Base-by-base conservation (phyloP, 1,140 invertebrate species). In the Caenorhabditis latens region DNA sequence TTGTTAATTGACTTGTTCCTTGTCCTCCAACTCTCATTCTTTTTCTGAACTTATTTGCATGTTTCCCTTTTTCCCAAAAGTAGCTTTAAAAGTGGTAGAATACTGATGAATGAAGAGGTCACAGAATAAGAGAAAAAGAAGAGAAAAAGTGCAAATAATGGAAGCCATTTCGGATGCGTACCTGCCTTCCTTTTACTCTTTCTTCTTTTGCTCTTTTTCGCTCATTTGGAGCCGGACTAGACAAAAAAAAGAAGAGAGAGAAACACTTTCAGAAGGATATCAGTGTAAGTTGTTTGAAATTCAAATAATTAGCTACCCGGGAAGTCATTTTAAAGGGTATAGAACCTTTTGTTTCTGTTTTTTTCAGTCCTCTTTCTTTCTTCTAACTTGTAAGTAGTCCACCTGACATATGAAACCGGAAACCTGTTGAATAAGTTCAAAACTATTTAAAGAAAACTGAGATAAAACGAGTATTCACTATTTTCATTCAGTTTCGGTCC, bases 131-230 rank as follows among this genome's bases (percentile, higher is more conserved):
- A 71, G 42, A 71, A 71, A 46, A 46, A 21, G 43, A 48, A 32
- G 32, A 16, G 42, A 42, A 71, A 71, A 71, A 46, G 67, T 71
- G 67, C 67, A 71, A 71, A 71, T 71, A 71, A 71, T 71, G 67
- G 67, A 71, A 46, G 67, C 2, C 67, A 71, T 71, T 71, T 21
- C 24, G 19, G 67, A 71, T 71, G 67, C 67, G 8, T 71, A 71
- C 67, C 67, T 71, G 43, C 42, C 13, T 24, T 21, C 19, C 19
- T 21, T 19, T 8, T 61, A 61, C 19, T 61, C 21, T 42, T 67
- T 32, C 21, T 32, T 19, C 24, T 65, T 46, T 71, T 71, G 19
- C 42, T 71, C 13, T 46, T 71, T 71, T 46, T 71, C 11, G 9
- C 2, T 67, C 40, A 40, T 13, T 40, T 67, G 21, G 61, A 2